Conservation (phyloP, 2,113 vertebrate genomes). For the Sialia sialis region DNA sequence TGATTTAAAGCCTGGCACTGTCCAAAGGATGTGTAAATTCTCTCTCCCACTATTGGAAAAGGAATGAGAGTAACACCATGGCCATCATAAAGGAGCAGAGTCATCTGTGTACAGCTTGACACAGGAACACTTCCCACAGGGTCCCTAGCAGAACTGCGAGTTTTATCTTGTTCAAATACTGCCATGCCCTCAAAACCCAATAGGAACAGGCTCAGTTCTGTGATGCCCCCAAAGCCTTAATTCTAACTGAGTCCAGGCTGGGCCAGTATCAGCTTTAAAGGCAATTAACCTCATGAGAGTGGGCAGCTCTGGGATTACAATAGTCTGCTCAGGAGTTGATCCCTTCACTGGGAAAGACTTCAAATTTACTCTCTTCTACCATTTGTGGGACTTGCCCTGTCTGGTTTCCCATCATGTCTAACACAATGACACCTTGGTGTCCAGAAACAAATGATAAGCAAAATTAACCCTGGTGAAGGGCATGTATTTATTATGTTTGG, state of each 20-base stretch:
- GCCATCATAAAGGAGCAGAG: background rate
- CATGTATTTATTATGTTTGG: background rate
- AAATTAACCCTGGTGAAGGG: background rate
- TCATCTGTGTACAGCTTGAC: background rate
- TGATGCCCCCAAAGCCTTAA: background rate
- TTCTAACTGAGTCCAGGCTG: background rate
- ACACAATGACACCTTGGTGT: background rate
- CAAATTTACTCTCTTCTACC: background rate
- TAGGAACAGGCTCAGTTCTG: background rate
- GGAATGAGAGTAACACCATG: background rate
- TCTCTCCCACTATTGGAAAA: background rate
- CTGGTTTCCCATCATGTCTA: background rate
- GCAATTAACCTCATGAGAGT: background rate
- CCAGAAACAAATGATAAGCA: background rate
- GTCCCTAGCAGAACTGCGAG: background rate
- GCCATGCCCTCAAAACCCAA: background rate
- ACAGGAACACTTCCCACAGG: fast-evolving
- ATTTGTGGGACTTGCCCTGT: background rate
- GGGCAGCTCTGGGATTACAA: background rate
- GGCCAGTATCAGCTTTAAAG: fast-evolving
- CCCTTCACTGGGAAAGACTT: background rate
- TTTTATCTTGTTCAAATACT: background rate
- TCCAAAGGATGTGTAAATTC: background rate
- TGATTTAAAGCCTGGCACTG: background rate
- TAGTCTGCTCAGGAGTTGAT: background rate